phyloP scores from a whole-genome alignment of 2,888 invertebrate genomes.

The Andrena hattorfiana region DNA sequence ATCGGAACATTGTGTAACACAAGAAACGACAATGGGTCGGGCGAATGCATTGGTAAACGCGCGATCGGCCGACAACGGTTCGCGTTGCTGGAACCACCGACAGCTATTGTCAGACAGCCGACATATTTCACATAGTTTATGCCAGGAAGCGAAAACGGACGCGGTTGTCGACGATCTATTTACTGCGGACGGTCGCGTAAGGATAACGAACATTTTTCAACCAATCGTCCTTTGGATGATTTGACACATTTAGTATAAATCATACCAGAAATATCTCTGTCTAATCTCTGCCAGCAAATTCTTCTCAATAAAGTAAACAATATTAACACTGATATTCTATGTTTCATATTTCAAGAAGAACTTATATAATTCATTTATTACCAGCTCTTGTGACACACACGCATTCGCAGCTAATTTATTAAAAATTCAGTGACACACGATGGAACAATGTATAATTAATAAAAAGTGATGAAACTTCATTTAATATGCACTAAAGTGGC shows the following conservation, averaged over 20 bases:
- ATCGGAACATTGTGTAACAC: conserved; percentile 37
- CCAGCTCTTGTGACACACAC: too few relatives aligned
- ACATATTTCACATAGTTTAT: conserved; percentile 49
- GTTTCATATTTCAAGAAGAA: too few relatives aligned
- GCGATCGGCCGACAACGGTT: conserved; percentile 42
- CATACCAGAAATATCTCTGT: background rate
- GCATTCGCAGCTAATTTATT: too few relatives aligned
- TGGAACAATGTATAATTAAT: too few relatives aligned
- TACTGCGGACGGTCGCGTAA: background rate
- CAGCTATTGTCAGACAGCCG: conserved; percentile 48
- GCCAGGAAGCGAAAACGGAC: conserved; percentile 42
- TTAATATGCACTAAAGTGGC: background rate
- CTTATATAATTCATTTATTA: too few relatives aligned
- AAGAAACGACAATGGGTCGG: conserved; percentile 40
- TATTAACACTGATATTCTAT: too few relatives aligned
- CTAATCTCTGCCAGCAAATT: background rate
- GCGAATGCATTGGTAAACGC: conserved; percentile 39
- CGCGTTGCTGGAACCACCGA: conserved; percentile 31
- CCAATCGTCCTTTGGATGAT: background rate
- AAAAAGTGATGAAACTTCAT: background rate
- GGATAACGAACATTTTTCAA: conserved; percentile 18
- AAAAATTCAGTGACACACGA: too few relatives aligned
- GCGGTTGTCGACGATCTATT: conserved; percentile 38
- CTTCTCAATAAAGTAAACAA: too few relatives aligned
- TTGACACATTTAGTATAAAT: background rate